A percentile compares a stretch with the other conserved stretches of the same genome.
Evolutionary conservation across 2,113 vertebrate genomes (phyloP).

Genomic region (Pardalotus punctatus): DNA sequence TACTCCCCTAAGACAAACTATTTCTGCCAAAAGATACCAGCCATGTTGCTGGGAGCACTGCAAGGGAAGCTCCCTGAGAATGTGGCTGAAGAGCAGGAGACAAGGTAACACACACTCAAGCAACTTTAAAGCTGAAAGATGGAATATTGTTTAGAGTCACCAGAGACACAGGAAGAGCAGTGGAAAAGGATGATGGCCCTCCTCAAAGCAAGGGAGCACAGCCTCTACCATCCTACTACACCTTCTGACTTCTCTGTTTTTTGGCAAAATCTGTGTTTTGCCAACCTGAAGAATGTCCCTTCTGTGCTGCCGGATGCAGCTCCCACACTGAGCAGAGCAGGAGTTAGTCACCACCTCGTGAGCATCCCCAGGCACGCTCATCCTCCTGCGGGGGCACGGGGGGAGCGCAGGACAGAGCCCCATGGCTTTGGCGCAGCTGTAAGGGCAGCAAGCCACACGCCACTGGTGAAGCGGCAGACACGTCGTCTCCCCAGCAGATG

Average conservation of each 20-base stretch:
- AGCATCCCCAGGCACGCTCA: not conserved
- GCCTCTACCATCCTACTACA: not conserved
- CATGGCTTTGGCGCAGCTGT: not conserved
- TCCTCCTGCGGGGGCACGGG: fast-evolving
- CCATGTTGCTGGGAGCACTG: not conserved
- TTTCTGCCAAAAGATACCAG: not conserved
- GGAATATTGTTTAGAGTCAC: fast-evolving
- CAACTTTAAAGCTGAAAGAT: not conserved
- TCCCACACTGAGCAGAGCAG: not conserved
- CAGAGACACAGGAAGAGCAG: not conserved
- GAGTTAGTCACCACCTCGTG: not conserved
- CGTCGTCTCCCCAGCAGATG: constrained; percentile 12
- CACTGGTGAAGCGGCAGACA: not conserved
- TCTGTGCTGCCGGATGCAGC: not conserved
- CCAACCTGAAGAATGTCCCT: not conserved
- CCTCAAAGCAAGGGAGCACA: not conserved
- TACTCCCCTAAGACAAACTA: not conserved
- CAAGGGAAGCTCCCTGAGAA: not conserved
- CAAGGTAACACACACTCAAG: fast-evolving
- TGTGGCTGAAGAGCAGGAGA: not conserved
- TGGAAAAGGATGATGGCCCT: not conserved
- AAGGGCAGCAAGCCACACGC: constrained; percentile 14
- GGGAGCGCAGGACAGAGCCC: not conserved
- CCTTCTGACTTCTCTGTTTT: fast-evolving
- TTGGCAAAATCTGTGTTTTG: not conserved